These are phyloP conservation scores for Nothobranchius kuhntae DNA, from an alignment of 2,113 vertebrate species.

Conservation along the genomic window DNA sequence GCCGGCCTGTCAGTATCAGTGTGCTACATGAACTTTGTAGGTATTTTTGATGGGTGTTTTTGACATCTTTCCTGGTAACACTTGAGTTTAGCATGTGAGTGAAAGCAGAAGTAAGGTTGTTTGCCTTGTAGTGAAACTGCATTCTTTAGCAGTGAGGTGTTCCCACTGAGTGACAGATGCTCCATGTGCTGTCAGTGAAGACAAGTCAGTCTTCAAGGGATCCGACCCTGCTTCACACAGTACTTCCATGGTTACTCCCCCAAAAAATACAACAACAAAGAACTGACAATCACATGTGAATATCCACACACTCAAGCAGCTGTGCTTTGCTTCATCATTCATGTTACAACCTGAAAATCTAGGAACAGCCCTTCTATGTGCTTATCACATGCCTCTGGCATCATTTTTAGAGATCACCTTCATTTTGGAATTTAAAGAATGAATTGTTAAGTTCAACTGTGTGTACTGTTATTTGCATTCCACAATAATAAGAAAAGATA, in stretches of 20 bases:
- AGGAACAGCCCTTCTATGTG: slow-evolving; percentile 46
- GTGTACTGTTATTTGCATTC: slow-evolving; percentile 13
- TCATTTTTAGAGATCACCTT: slow-evolving; percentile 62
- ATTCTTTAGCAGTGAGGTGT: slow-evolving; percentile 70
- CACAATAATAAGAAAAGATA: too few species aligned
- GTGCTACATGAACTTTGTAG: slow-evolving; percentile 14
- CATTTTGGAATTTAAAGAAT: slow-evolving; percentile 68
- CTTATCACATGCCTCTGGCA: slow-evolving; percentile 41
- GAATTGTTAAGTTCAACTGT: slow-evolving; percentile 21
- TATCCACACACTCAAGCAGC: slow-evolving; percentile 13
- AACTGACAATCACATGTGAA: slow-evolving; percentile 12
- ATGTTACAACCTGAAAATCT: slow-evolving; percentile 67
- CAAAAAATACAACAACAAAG: slow-evolving; percentile 5
- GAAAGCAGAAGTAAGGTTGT: slow-evolving; percentile 60
- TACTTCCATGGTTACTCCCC: slow-evolving; percentile 12
- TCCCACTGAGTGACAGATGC: slow-evolving; percentile 74
- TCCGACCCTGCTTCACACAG: slow-evolving; percentile 50
- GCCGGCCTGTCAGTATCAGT: slow-evolving; percentile 34
- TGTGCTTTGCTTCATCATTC: slow-evolving; percentile 44
- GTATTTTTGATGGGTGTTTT: slow-evolving; percentile 1
- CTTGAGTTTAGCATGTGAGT: slow-evolving; percentile 26
- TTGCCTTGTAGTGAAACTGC: slow-evolving; percentile 61
- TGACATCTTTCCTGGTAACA: slow-evolving; percentile 19
- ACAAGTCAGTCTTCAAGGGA: slow-evolving; percentile 51
- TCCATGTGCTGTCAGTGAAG: slow-evolving; percentile 64